Conservation (phyloP, 2,113 vertebrate genomes). For the Hyperopisus bebe region DNA sequence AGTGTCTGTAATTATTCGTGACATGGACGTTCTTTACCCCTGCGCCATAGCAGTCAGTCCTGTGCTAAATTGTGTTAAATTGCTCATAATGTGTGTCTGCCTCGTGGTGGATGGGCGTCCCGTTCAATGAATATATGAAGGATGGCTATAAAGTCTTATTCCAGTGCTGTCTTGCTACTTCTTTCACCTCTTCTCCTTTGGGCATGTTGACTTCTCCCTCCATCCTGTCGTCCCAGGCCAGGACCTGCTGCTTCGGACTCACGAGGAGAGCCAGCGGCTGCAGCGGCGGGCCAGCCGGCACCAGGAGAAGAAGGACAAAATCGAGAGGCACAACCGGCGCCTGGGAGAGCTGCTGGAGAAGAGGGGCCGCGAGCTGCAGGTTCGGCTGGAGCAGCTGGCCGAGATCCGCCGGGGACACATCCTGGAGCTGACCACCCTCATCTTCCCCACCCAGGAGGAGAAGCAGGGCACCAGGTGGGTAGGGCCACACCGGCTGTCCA, state of each 20-base stretch:
- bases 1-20: neutral
- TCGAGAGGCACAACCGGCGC: conserved; percentile 79
- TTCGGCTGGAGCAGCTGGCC: conserved; percentile 68
- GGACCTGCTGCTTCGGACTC: conserved; percentile 73
- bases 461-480: conserved; percentile 78
- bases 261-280: conserved; percentile 83
- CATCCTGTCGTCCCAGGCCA: conserved; percentile 57
- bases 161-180: neutral
- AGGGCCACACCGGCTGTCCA: neutral
- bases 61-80: neutral
- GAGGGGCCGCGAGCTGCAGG: conserved; percentile 66
- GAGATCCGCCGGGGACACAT: conserved; percentile 70
- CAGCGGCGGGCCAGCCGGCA: conserved; percentile 81
- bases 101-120: neutral
- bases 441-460: conserved; percentile 87
- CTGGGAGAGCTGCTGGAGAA: conserved; percentile 80
- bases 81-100: neutral
- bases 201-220: conserved; percentile 3
- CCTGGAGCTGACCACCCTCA: conserved; percentile 81
- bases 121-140: neutral
- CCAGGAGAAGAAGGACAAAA: conserved; percentile 92
- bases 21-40: neutral
- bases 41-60: neutral
- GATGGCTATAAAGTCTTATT: neutral
- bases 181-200: neutral